Evolutionary conservation across 2,113 vertebrate species (phyloP).

Genomic region (Emydocephalus ijimae): DNA sequence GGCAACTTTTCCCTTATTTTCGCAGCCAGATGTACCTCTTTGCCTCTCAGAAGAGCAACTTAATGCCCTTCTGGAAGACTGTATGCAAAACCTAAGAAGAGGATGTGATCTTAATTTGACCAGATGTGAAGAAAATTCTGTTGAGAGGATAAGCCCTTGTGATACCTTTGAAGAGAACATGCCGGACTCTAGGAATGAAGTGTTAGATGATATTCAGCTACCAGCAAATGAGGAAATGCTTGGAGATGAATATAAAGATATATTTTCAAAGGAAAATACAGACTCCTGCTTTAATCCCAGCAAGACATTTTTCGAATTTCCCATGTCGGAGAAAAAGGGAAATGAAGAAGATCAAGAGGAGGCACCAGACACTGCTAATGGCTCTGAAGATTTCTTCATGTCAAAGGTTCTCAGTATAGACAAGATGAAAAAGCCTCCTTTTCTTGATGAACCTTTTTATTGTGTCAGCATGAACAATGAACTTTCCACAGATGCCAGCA

Average conservation of each 20-base stretch:
- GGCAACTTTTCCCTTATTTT: conserved; percentile 50
- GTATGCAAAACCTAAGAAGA: conserved; percentile 58
- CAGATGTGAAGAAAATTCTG: conserved; percentile 61
- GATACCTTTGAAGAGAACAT: conserved; percentile 53
- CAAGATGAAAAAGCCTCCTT: conserved; percentile 67
- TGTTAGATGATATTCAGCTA: conserved; percentile 55
- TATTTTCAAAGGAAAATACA: conserved; percentile 31
- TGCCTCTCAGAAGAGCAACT: conserved; percentile 70
- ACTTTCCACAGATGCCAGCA: conserved; percentile 54
- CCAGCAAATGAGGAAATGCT: conserved; percentile 46
- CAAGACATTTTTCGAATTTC: conserved; percentile 56
- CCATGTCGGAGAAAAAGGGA: conserved; percentile 52
- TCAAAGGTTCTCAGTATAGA: conserved; percentile 69
- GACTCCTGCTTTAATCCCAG: conserved; percentile 54
- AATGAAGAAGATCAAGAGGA: conserved; percentile 56
- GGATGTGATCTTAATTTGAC: conserved; percentile 51
- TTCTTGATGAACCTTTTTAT: conserved; percentile 67
- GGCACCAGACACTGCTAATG: conserved; percentile 38
- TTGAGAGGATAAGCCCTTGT: conserved; percentile 41
- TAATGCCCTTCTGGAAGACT: conserved; percentile 70
- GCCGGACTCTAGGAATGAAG: conserved; percentile 55
- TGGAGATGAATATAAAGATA: conserved; percentile 24
- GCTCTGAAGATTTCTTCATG: conserved; percentile 71
- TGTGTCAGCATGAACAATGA: conserved; percentile 52
- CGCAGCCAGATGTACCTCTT: conserved; percentile 58